Base-by-base conservation (phyloP, 2,888 invertebrate genomes). In the Odontomyia ornata region DNA sequence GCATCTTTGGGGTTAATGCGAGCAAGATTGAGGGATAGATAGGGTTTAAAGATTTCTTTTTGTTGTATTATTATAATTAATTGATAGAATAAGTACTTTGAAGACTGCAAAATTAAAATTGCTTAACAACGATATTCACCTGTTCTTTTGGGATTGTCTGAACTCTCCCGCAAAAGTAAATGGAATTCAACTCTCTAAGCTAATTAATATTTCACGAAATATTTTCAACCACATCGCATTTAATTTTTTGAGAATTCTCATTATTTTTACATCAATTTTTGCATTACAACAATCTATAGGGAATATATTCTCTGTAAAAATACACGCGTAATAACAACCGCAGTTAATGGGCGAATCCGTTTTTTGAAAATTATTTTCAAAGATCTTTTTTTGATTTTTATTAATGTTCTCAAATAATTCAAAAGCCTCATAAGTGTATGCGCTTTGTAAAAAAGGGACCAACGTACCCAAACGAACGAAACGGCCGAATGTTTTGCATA, bases 311-410 rank as follows among this genome's bases (percentile, higher is more conserved):
- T 52, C 13, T 4, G 13, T n/a, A 52, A 52, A 52, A 52, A 52
- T 52, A 52, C 52, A 52, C 52, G 52, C 52, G 13, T 52, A 13
- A 52, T 52, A 52, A 52, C 7, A 67, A 36, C 36, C 67, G 18
- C 67, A 67, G 9, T 43, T 67, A 67, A 67, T 67, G 67, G 43
- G 43, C 43, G 23, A 43, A 67, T 67, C 67, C 67, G 11, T 67
- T 67, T 64, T 67, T 36, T 13, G 46, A 67, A 67, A 9, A 67
- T 36, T 67, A 69, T 69, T 69, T 69, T 69, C 25, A 46, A 25
- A 15, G 23, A 47, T 69, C 23, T 47, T 72, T 72, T 73, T 73
- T 60, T 73, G 30, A 73, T 73, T 73, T 73, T 73, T 73, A 73
- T 73, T 60, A 73, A 73, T 73, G 60, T 30, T 7, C 2, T 57